These are phyloP conservation scores for Oscheius sp. DNA, from an alignment of 2,888 invertebrate genomes.

Conservation along the genomic window DNA sequence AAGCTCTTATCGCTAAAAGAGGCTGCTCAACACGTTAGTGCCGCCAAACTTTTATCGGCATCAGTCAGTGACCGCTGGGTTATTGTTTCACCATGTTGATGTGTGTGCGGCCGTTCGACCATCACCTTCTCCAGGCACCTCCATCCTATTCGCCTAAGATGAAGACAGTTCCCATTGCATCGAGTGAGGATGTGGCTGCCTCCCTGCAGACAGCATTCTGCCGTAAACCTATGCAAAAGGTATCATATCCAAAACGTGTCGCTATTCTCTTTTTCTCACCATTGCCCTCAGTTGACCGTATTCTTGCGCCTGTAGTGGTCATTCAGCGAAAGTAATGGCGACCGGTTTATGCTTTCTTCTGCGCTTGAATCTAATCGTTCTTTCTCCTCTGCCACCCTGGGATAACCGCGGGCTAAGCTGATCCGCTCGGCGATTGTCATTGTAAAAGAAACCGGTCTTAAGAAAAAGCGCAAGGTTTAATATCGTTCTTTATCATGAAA, in stretches of 20 bases:
- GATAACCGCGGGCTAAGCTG: conserved; percentile 31
- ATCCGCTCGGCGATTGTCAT: conserved; percentile 24
- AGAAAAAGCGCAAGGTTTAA: conserved; percentile 4
- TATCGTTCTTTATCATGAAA: background rate
- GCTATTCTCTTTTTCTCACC: background rate
- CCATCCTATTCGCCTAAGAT: conserved; percentile 29
- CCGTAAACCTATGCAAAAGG: conserved; percentile 29
- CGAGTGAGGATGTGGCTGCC: conserved; percentile 31
- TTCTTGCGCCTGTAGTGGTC: conserved; percentile 27
- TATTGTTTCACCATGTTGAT: conserved; percentile 33
- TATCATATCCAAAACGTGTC: background rate
- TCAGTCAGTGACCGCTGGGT: conserved; percentile 24
- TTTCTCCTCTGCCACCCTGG: conserved; percentile 32
- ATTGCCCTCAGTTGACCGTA: conserved; percentile 18
- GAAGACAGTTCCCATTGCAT: conserved; percentile 37
- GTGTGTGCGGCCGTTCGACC: conserved; percentile 34
- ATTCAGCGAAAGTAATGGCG: conserved; percentile 34
- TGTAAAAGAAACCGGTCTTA: conserved; percentile 22
- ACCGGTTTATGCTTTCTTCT: conserved; percentile 30
- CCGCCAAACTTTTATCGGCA: conserved; percentile 12
- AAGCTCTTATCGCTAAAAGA: conserved; percentile 26
- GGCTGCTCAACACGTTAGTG: conserved; percentile 19
- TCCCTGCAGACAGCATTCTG: conserved; percentile 39
- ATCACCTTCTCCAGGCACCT: conserved; percentile 28
- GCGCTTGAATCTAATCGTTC: conserved; percentile 32